A percentile compares a stretch with the other conserved stretches of the same genome.
Evolutionary conservation across 2,113 vertebrate species (phyloP).

Genomic region (Cebus imitator): DNA sequence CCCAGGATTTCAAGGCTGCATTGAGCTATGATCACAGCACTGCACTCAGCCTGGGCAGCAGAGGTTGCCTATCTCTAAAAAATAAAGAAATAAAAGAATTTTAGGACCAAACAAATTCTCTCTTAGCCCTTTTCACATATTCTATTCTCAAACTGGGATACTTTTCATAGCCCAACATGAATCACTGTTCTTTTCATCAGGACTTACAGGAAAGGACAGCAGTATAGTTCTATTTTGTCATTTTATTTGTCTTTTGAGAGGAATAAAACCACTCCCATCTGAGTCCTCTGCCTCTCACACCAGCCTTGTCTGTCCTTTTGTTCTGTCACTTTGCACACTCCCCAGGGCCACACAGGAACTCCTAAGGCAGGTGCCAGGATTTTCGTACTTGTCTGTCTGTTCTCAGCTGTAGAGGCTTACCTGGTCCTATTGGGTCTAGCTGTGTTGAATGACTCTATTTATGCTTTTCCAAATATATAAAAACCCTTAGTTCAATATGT

Average conservation of each 20-base stretch:
- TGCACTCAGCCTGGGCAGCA: too few species aligned
- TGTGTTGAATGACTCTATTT: neutral
- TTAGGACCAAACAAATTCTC: neutral
- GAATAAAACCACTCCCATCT: neutral
- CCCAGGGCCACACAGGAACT: neutral
- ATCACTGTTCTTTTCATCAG: neutral
- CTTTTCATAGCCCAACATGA: neutral
- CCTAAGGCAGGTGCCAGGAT: neutral
- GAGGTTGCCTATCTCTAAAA: too few species aligned
- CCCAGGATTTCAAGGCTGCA: too few species aligned
- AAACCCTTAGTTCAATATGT: neutral
- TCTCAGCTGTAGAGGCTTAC: neutral
- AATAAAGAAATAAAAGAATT: neutral
- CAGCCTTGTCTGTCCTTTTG: neutral
- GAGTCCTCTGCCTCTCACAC: neutral
- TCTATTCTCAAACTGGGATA: neutral
- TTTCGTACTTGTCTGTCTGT: neutral
- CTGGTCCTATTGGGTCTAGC: neutral
- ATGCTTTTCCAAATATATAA: neutral
- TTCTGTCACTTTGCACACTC: neutral
- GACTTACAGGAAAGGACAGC: neutral
- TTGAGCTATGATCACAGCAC: too few species aligned
- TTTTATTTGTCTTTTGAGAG: neutral
- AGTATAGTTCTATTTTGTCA: neutral
- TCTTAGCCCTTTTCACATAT: neutral